Evolutionary conservation across 2,113 vertebrate species (phyloP).

Genomic region (Chaetura pelagica): DNA sequence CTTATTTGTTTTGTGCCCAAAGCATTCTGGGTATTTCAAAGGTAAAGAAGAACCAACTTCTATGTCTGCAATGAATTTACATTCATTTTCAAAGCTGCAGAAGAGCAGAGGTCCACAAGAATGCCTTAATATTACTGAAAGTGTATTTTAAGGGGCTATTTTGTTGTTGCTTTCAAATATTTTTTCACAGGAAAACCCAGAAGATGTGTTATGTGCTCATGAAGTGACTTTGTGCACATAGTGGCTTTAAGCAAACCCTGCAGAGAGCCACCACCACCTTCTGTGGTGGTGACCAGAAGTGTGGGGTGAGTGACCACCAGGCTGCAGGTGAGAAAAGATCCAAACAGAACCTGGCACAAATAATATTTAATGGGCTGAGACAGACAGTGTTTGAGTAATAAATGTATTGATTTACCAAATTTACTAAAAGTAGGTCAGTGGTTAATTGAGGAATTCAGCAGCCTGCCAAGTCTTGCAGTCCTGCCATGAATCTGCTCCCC

Average conservation of each 20-base stretch:
- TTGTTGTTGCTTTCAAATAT: fast-evolving
- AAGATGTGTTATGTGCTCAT: background rate
- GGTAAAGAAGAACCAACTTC: background rate
- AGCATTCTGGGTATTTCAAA: background rate
- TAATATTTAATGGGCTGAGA: background rate
- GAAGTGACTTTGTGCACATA: fast-evolving
- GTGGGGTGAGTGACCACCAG: background rate
- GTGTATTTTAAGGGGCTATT: background rate
- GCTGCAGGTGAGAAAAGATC: background rate
- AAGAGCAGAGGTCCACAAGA: background rate
- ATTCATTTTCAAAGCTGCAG: background rate
- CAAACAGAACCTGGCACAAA: background rate
- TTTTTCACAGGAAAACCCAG: background rate
- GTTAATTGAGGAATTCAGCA: background rate
- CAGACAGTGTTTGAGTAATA: background rate
- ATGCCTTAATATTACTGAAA: fast-evolving
- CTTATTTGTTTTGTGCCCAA: background rate
- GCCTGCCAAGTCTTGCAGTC: background rate
- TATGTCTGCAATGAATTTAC: fast-evolving
- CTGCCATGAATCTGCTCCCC: background rate
- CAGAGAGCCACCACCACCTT: no score
- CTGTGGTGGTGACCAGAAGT: no score
- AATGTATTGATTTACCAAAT: background rate
- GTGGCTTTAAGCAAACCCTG: background rate
- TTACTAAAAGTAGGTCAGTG: background rate